Evolutionary conservation across 2,888 invertebrate species (phyloP), one percentile per base, ranked within the genome.

Genomic region (Ptychoptera albimana): DNA sequence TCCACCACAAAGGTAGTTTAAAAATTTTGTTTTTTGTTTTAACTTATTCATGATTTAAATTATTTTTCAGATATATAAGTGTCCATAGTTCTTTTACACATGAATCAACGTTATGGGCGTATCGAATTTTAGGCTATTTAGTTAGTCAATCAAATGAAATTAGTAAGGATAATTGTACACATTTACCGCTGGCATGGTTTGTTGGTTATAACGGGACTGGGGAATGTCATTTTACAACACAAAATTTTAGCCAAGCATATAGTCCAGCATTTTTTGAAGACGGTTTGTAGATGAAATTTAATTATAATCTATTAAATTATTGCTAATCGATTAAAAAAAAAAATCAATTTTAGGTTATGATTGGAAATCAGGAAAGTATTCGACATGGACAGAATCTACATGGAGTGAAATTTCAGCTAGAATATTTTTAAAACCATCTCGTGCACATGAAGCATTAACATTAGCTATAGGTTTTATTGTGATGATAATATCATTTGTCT

Each of bases 301-400:
- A 5, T 23, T 7, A 23, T 3, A 23, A 23, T 5, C 23, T 5
- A 60, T 60, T 56, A 50, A 39, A 37, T 36, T 37, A 40, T 43
- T 43, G 23, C n/a, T n/a, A n/a, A n/a, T n/a, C n/a, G n/a, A n/a
- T n/a, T n/a, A n/a, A n/a, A n/a, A n/a, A n/a, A n/a, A n/a, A n/a
- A 32, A 32, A 11, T 48, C 46, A n/a, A 51, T 60, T 60, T 16
- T 52, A 85, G 84, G 73, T 55, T 87, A 87, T 57, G 74, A 86
- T 57, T 78, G 82, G 75, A 66, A 71, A 14, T 84, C 85, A 0
- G 79, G 80, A 11, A 51, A 70, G 53, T 92, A 80, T 62, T 87
- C 89, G 5, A 79, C 87, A 10, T 91, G 91, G 91, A 79, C 87
- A 14, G 91, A 91, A 69, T 88, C 88, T 0, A 76, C 83, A 37